These are phyloP conservation scores for Gymnothorax reevesii DNA, from an alignment of 2,797 vertebrate species.

Conservation along the genomic window DNA sequence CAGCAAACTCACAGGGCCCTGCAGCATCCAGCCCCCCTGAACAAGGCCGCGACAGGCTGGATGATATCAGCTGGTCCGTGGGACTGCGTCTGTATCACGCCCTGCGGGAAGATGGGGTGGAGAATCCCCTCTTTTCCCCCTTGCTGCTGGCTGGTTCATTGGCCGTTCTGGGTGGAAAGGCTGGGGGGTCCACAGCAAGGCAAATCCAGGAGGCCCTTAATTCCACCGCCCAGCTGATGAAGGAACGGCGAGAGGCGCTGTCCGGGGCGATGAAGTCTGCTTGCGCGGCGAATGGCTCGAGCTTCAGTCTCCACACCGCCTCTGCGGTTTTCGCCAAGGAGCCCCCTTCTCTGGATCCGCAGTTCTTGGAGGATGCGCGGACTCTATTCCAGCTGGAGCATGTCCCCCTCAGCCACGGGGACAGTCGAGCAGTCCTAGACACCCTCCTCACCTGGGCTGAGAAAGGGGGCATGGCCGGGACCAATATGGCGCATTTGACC, in stretches of 20 bases:
- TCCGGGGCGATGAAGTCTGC: constrained; percentile 50
- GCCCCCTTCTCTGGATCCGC: constrained; percentile 44
- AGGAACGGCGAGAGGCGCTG: constrained; percentile 37
- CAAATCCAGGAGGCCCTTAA: constrained; percentile 62
- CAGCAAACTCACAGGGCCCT: constrained; percentile 25
- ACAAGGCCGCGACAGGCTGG: constrained; percentile 35
- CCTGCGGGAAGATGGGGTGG: constrained; percentile 42
- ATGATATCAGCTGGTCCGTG: constrained; percentile 65
- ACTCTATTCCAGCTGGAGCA: constrained; percentile 55
- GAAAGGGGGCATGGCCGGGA: constrained; percentile 45
- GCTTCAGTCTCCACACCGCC: constrained; percentile 54
- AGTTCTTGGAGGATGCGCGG: constrained; percentile 56
- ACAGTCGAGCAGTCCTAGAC: constrained; percentile 55
- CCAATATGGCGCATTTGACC: constrained; percentile 45
- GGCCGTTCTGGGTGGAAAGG: constrained; percentile 47
- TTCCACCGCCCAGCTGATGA: not conserved
- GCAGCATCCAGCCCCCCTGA: constrained; percentile 33
- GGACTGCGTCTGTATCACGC: constrained; percentile 61
- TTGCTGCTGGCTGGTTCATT: constrained; percentile 62
- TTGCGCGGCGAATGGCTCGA: constrained; percentile 50
- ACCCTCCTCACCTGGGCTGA: constrained; percentile 60
- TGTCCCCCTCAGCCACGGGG: constrained; percentile 52
- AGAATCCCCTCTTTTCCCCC: constrained; percentile 60
- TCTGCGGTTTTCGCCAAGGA: constrained; percentile 64
- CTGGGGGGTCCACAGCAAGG: constrained; percentile 55